Evolutionary conservation across 2,888 invertebrate genomes (phyloP), one percentile per base, ranked within the genome.

Genomic region (Pseudanteris insignis): DNA sequence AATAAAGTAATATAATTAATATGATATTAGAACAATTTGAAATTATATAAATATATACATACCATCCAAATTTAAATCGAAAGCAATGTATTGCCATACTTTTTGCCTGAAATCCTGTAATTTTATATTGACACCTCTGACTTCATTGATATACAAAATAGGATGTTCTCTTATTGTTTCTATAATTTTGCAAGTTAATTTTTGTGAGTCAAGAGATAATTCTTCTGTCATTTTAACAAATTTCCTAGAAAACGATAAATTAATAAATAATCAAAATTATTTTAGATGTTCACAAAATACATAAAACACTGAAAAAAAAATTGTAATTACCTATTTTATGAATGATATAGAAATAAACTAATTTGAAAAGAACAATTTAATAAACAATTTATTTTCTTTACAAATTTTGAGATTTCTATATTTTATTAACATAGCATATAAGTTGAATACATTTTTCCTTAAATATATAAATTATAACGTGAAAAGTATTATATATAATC

Each of bases 111-210:
- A 78, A 55, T 79, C 79, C 38, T 77, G 76, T 4, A 79, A 37
- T 38, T 77, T 79, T 1, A 76, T 53, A 1, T 75, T 63, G 5
- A 69, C 67, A 1, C 77, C 77, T 43, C 73, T 78, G 2, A 79
- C 74, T 44, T 79, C 78, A 3, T 76, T 70, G 36, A 74, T 72
- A 37, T 79, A 79, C 1, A 79, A 67, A 24, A 78, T 76, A 10
- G 79, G 79, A 59, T 79, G 79, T 33, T 77, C 74, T 62, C 70
- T 77, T 50, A 79, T 73, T 2, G 77, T 73, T 41, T 79, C 77
- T 10, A 79, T 78, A 21, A 79, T 75, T 66, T 77, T 78, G 2
- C 78, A 29, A 0, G 77, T 75, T 55, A 78, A 74, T 68, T 77
- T 73, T 43, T 78, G 74, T 12, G 75, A 71, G 65, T 79, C 79